phyloP scores from a whole-genome alignment of 2,113 vertebrate species.

The Coregonus clupeaformis region DNA sequence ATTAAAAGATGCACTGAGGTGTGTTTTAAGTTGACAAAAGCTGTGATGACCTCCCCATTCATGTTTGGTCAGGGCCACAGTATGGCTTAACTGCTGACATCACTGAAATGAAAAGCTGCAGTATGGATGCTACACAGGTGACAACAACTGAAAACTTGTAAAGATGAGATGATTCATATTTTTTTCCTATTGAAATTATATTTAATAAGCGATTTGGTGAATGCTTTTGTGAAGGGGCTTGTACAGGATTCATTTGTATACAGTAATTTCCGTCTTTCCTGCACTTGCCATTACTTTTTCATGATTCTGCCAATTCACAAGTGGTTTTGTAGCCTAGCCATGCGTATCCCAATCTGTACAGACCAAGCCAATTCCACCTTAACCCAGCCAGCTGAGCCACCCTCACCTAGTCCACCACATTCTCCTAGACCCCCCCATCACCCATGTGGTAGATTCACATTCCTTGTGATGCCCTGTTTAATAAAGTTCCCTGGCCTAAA shows the following conservation, averaged over 20 bases:
- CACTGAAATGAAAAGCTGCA: neutral
- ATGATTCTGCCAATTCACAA: neutral
- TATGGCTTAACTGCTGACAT: neutral
- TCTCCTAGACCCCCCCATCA: neutral
- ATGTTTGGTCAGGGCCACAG: neutral
- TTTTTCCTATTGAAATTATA: no score
- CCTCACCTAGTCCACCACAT: neutral
- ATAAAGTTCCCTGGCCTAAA: neutral
- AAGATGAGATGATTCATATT: neutral
- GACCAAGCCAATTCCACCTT: neutral
- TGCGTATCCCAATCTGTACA: neutral
- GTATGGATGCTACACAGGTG: neutral
- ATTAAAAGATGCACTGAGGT: no score
- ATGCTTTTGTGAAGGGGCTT: neutral
- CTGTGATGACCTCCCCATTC: neutral
- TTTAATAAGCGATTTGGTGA: no score
- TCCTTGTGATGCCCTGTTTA: neutral
- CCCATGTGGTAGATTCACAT: neutral
- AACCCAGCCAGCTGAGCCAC: neutral
- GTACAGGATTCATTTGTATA: neutral
- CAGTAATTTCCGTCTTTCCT: neutral
- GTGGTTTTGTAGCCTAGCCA: neutral
- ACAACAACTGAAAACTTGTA: neutral
- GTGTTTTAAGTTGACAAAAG: neutral
- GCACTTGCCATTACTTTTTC: neutral